These are phyloP conservation scores for Drosophila arizonae DNA, from an alignment of 1,140 invertebrate genomes.

Conservation along the genomic window DNA sequence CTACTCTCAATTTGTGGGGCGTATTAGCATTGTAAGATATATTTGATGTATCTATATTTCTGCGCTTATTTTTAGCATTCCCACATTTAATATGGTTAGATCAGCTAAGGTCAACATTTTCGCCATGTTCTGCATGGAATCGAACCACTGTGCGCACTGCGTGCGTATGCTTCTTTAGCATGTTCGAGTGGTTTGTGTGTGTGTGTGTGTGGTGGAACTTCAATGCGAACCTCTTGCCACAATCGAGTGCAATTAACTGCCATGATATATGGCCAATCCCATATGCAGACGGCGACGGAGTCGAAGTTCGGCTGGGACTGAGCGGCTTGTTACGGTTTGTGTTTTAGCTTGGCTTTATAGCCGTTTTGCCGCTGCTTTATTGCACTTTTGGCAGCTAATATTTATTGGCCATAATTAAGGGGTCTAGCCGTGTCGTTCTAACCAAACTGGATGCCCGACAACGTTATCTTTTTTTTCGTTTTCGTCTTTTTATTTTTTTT, in stretches of 20 bases:
- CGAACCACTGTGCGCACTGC: constrained; percentile 26
- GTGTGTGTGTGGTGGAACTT: constrained; percentile 14
- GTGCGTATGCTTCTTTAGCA: constrained; percentile 18
- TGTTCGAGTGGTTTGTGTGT: background rate
- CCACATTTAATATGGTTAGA: too few species aligned
- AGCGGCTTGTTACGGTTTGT: constrained; percentile 14
- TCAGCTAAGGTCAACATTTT: too few species aligned
- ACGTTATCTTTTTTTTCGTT: too few species aligned
- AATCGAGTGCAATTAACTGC: constrained; percentile 54
- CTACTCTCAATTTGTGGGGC: too few species aligned
- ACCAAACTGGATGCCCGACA: constrained; percentile 9
- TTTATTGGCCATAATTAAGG: constrained; percentile 74
- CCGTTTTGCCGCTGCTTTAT: constrained; percentile 61
- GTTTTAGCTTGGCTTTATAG: constrained; percentile 44
- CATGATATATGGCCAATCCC: constrained; percentile 44
- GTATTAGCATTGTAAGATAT: too few species aligned
- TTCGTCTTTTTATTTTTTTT: too few species aligned
- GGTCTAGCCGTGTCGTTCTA: constrained; percentile 44
- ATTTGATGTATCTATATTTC: too few species aligned
- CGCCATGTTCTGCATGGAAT: background rate
- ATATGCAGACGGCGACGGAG: constrained; percentile 10
- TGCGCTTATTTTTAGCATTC: too few species aligned
- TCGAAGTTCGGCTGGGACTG: constrained; percentile 6
- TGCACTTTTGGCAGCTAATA: constrained; percentile 76
- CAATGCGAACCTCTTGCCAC: constrained; percentile 27